These are phyloP conservation scores for Podarcis cretensis DNA, from an alignment of 2,113 vertebrate genomes.

Conservation along the genomic window DNA sequence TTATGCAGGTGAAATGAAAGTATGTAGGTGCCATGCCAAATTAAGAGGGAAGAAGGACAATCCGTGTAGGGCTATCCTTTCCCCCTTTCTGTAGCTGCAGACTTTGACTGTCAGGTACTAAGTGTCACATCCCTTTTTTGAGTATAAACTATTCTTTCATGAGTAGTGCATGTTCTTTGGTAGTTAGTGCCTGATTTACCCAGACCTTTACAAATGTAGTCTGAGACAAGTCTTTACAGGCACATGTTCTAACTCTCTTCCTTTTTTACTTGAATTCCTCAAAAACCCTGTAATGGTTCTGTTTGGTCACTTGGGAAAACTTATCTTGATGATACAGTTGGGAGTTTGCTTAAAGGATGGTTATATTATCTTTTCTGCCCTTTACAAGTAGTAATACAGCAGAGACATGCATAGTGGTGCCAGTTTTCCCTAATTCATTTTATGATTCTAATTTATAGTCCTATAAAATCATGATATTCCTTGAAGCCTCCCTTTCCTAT, in stretches of 20 bases:
- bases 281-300: not conserved
- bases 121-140: not conserved
- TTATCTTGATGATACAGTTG: not conserved
- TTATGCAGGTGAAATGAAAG: not conserved
- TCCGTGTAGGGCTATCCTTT: not conserved
- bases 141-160: not conserved
- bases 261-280: not conserved
- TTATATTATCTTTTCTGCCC: not conserved
- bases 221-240: not conserved
- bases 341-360: not conserved
- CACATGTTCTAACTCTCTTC: not conserved
- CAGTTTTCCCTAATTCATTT: not conserved
- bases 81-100: not conserved
- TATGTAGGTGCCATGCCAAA: not conserved
- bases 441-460: not conserved
- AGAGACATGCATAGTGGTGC: not conserved
- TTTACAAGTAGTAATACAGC: not conserved
- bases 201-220: not conserved
- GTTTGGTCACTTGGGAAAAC: not conserved
- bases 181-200: not conserved
- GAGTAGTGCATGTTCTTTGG: not conserved
- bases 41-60: not conserved
- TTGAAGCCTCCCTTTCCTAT: not conserved
- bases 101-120: not conserved
- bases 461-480: not conserved